Conservation (phyloP, 2,888 invertebrate genomes). For the Suillia variegata region DNA sequence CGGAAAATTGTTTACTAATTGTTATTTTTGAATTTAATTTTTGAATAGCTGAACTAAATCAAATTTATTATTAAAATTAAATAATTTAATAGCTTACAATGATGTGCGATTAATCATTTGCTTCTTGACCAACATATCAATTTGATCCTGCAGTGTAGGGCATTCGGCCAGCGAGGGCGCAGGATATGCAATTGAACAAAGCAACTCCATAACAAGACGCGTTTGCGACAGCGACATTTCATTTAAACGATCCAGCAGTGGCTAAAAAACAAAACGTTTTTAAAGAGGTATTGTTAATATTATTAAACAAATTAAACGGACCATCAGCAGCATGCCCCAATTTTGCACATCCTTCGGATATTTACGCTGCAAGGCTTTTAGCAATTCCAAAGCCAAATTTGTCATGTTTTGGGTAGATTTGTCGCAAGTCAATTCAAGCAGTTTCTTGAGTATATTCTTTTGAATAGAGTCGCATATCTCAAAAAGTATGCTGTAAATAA, state of each 20-base stretch:
- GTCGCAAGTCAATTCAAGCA: slow-evolving; percentile 54
- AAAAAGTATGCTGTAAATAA: slow-evolving; percentile 48
- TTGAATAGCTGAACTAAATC: too few relatives aligned
- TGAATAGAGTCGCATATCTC: slow-evolving; percentile 51
- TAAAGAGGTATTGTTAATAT: neutral
- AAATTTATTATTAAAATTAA: too few relatives aligned
- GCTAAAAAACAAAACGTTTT: slow-evolving; percentile 51
- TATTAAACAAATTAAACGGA: slow-evolving; percentile 21
- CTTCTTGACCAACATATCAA: slow-evolving; percentile 85
- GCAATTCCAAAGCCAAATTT: slow-evolving; percentile 49
- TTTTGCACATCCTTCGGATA: slow-evolving; percentile 54
- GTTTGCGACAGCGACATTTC: slow-evolving; percentile 76
- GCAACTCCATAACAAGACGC: slow-evolving; percentile 76
- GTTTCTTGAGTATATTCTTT: slow-evolving; percentile 51
- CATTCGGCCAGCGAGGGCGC: slow-evolving; percentile 62
- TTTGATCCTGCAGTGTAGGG: slow-evolving; percentile 79
- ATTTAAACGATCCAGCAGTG: slow-evolving; percentile 76
- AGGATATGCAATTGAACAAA: slow-evolving; percentile 76
- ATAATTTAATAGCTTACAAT: too few relatives aligned
- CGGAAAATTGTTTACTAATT: too few relatives aligned
- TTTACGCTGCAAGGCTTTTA: slow-evolving; percentile 51
- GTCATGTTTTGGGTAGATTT: slow-evolving; percentile 49
- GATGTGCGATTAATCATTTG: slow-evolving; percentile 73
- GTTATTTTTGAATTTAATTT: too few relatives aligned
- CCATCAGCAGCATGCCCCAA: slow-evolving; percentile 54